A percentile compares a stretch with the other conserved stretches of the same genome.
Conservation (phyloP, 2,888 invertebrate genomes). For the Petrolisthes cinctipes region DNA sequence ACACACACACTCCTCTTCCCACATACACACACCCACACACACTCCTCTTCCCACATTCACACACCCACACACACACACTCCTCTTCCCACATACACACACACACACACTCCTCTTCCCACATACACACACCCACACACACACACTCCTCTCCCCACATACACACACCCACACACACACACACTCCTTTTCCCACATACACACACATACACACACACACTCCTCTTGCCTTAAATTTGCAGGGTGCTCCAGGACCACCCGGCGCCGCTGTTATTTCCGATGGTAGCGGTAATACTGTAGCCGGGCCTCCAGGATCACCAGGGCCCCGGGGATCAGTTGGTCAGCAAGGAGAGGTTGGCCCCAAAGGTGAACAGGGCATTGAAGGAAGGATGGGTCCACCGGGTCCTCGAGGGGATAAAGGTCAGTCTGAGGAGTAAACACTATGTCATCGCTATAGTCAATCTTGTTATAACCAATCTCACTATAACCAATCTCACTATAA, state of each 20-base stretch:
- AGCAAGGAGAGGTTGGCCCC: constrained; percentile 67
- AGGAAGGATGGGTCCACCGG: constrained; percentile 50
- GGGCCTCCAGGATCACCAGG: constrained; percentile 73
- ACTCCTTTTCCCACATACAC: too few species aligned
- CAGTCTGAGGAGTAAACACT: neutral
- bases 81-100: too few species aligned
- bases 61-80: too few species aligned
- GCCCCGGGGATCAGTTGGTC: constrained; percentile 72
- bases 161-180: too few species aligned
- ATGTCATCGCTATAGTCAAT: neutral
- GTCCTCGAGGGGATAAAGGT: constrained; percentile 62
- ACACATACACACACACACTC: too few species aligned
- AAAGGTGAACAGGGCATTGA: constrained; percentile 56
- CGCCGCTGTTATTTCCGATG: constrained; percentile 65
- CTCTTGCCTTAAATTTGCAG: constrained; percentile 53
- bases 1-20: too few species aligned
- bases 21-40: too few species aligned
- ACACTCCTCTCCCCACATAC: too few species aligned
- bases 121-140: too few species aligned
- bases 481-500: neutral
- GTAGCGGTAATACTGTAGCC: constrained; percentile 67
- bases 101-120: too few species aligned
- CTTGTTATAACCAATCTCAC: neutral
- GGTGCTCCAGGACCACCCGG: constrained; percentile 70
- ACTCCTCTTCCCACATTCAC: too few species aligned